Base-by-base conservation (phyloP, 2,888 invertebrate species). In the Boloria selene region DNA sequence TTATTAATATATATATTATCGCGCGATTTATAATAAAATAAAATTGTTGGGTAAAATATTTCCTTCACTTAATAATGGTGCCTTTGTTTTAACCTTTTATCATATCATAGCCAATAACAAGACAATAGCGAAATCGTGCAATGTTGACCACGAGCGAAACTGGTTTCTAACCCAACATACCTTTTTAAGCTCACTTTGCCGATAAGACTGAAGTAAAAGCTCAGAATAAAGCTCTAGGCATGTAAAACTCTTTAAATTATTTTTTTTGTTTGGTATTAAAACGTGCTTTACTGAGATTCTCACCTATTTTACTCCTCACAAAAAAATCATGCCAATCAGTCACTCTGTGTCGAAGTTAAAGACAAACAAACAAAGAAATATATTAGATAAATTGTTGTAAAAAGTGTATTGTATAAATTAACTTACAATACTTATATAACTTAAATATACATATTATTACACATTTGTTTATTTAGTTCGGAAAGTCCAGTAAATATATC, bases 61-160 rank as follows among this genome's bases (percentile, higher is more conserved):
- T 47, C 10, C n/a, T 47, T 47, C 14, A n/a, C 47, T 4, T 22
- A 22, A 17, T n/a, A 26, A 26, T 7, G 26, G 50, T 13, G n/a
- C 26, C 31, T 38, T 26, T 17, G 55, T 49, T 14, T 53, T 17
- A 59, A 52, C 56, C 64, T 49, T 31, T 50, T 64, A 64, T 44
- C 42, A 56, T 45, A 64, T 26, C n/a, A 55, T 49, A 55, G 17
- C 64, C 49, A 60, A 47, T 56, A 47, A 60, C 77, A 77, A 81
- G 80, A 88, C 87, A 88, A 88, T 85, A 77, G 84, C 77, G 69
- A 56, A 76, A 77, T 82, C 84, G 84, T 85, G 85, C 64, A 80
- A 76, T 77, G 77, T 79, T 73, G 79, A 82, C 82, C 86, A 83
- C 84, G 83, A 74, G 82, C 82, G 82, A 74, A 83, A 87, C 88